Conservation (phyloP, 1,140 invertebrate species). For the Nylanderia fulva region DNA sequence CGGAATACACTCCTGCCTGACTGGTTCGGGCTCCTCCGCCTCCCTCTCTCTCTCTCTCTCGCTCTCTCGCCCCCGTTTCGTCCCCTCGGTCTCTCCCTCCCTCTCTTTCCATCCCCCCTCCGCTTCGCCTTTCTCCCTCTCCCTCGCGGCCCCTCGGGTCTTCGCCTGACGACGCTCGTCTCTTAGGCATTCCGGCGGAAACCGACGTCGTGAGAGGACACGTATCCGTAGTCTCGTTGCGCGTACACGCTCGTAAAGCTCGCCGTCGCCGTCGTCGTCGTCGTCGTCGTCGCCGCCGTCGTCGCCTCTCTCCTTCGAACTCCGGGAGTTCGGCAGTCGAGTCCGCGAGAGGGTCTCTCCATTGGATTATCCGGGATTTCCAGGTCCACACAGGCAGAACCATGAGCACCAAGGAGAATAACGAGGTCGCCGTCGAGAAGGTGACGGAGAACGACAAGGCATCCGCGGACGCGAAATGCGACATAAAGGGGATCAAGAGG, state of each 20-base stretch:
- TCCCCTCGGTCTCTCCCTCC: slow-evolving; percentile 42
- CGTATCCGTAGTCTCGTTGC: slow-evolving; percentile 68
- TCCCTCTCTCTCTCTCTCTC: slow-evolving; percentile 14
- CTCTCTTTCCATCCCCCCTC: not conserved
- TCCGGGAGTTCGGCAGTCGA: slow-evolving; percentile 47
- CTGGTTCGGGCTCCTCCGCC: slow-evolving; percentile 72
- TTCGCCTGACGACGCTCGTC: slow-evolving; percentile 83
- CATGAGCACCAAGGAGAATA: slow-evolving; percentile 95
- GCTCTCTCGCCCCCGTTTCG: not conserved
- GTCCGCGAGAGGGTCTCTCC: slow-evolving; percentile 58
- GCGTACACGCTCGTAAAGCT: slow-evolving; percentile 60
- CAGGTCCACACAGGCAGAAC: slow-evolving; percentile 50
- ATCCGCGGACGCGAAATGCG: slow-evolving; percentile 90
- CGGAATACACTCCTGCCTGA: slow-evolving; percentile 73
- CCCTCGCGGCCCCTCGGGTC: slow-evolving; percentile 68
- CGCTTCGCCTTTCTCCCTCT: not conserved
- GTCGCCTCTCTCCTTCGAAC: slow-evolving; percentile 68
- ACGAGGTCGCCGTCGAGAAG: slow-evolving; percentile 94
- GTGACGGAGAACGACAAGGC: slow-evolving; percentile 91
- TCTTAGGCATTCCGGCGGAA: slow-evolving; percentile 85
- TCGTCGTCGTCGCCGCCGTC: too few species aligned
- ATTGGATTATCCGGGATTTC: slow-evolving; percentile 28
- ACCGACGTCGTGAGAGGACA: slow-evolving; percentile 84
- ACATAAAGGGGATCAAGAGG: slow-evolving; percentile 94
- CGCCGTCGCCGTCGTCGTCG: slow-evolving; percentile 45